Conservation (phyloP, 1,140 invertebrate genomes). For the Cotesia typhae region DNA sequence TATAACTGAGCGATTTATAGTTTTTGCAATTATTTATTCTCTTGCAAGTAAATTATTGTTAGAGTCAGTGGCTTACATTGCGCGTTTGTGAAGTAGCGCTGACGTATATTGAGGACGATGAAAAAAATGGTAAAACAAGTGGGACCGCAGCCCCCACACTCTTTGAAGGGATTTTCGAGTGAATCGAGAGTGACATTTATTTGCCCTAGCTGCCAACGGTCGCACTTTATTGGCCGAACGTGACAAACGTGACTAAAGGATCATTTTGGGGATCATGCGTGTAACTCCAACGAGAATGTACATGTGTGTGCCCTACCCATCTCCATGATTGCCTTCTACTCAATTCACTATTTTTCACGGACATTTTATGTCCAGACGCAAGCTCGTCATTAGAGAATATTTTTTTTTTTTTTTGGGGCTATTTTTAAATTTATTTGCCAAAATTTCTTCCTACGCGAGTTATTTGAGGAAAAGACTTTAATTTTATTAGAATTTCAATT, state of each 20-base stretch:
- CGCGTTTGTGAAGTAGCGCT: background rate
- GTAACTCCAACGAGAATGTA: background rate
- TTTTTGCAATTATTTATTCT: too few relatives aligned
- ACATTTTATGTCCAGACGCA: conserved; percentile 1
- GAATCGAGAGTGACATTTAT: conserved; percentile 35
- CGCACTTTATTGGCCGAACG: conserved; percentile 36
- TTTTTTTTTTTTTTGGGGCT: background rate
- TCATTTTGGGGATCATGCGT: conserved; percentile 37
- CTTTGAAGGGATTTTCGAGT: conserved; percentile 16
- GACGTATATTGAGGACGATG: background rate
- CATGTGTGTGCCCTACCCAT: background rate
- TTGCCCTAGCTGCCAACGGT: conserved; percentile 26
- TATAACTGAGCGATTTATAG: too few relatives aligned
- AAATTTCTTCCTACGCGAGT: too few relatives aligned
- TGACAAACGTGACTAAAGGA: conserved; percentile 40
- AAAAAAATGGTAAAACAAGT: conserved; percentile 8
- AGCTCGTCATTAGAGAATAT: background rate
- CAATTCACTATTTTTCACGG: conserved; percentile 18
- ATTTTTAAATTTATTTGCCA: background rate
- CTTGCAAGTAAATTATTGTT: too few relatives aligned
- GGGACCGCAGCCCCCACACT: background rate
- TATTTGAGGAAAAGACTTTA: too few relatives aligned
- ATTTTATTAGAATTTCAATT: too few relatives aligned
- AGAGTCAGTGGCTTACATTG: too few relatives aligned
- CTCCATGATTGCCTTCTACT: conserved; percentile 24